Conservation (phyloP, 2,797 vertebrate genomes). For the Ptychadena robeensis region DNA sequence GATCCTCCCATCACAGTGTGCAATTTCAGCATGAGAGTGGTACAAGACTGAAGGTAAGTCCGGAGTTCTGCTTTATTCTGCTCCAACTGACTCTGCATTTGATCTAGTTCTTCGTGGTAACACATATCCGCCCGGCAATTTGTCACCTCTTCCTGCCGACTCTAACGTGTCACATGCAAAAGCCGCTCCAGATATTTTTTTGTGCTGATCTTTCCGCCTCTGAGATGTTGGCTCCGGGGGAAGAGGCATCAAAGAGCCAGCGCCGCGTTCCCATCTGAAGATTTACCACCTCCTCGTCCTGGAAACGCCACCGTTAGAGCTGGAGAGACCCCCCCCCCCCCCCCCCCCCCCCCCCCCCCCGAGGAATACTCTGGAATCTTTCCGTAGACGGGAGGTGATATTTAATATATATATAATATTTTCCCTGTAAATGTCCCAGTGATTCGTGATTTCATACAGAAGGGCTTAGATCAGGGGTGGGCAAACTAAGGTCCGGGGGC, state of each 20-base stretch:
- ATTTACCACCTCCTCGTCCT: background rate
- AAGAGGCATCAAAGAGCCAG: constrained; percentile 22
- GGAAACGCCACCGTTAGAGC: background rate
- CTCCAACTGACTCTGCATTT: too few relatives aligned
- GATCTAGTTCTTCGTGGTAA: too few relatives aligned
- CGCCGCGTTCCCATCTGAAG: background rate
- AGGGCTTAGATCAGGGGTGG: background rate
- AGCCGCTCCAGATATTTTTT: constrained; percentile 28
- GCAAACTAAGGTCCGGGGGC: too few relatives aligned
- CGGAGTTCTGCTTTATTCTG: too few relatives aligned
- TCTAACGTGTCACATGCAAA: constrained; percentile 7
- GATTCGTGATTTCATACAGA: background rate
- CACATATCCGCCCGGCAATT: too few relatives aligned
- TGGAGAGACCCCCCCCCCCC: background rate
- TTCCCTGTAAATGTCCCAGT: background rate
- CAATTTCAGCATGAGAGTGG: too few relatives aligned
- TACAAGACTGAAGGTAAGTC: too few relatives aligned
- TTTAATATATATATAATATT: background rate
- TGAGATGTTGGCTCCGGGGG: constrained; percentile 11
- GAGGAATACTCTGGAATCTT: background rate
- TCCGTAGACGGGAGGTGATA: background rate
- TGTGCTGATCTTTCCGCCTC: constrained; percentile 1
- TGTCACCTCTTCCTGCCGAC: background rate
- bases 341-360: background rate
- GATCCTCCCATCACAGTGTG: too few relatives aligned